A percentile compares a stretch with the other conserved stretches of the same genome.
Conservation (phyloP, 2,888 invertebrate species). For the Ceramica pisi region DNA sequence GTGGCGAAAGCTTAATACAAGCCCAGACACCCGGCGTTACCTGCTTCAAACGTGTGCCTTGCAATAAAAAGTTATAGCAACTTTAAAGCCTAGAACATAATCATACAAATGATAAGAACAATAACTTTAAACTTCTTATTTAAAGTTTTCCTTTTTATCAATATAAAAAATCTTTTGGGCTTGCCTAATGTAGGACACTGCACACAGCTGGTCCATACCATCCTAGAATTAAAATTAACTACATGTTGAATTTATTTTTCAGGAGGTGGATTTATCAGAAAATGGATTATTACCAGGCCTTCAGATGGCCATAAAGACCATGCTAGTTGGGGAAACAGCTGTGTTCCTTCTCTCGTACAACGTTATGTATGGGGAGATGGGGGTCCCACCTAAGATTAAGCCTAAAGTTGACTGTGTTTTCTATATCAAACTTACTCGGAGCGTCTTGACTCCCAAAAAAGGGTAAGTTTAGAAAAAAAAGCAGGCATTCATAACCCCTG, state of each 20-base stretch:
- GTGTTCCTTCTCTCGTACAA: constrained; percentile 94
- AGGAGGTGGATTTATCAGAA: constrained; percentile 84
- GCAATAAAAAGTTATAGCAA: too few species aligned
- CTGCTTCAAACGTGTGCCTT: too few species aligned
- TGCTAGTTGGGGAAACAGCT: constrained; percentile 95
- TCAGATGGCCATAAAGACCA: constrained; percentile 93
- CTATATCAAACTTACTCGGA: constrained; percentile 92
- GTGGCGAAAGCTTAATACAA: too few species aligned
- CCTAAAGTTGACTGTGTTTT: constrained; percentile 93
- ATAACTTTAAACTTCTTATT: too few species aligned
- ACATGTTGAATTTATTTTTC: constrained; percentile 44
- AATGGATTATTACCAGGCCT: constrained; percentile 92
- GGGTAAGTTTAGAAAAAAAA: constrained; percentile 71
- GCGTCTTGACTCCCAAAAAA: constrained; percentile 86
- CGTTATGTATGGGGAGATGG: constrained; percentile 94
- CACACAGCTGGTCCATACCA: too few species aligned
- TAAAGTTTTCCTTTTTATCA: too few species aligned
- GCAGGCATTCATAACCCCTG: neutral
- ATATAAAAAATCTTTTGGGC: too few species aligned
- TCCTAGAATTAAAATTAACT: neutral
- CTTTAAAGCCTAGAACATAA: too few species aligned
- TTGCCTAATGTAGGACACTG: too few species aligned
- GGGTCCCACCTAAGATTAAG: constrained; percentile 95
- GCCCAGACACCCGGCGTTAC: too few species aligned
- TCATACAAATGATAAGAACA: too few species aligned